A percentile compares a stretch with the other conserved stretches of the same genome.
Evolutionary conservation across 2,888 invertebrate species (phyloP).

Genomic region (Theretra japonica): DNA sequence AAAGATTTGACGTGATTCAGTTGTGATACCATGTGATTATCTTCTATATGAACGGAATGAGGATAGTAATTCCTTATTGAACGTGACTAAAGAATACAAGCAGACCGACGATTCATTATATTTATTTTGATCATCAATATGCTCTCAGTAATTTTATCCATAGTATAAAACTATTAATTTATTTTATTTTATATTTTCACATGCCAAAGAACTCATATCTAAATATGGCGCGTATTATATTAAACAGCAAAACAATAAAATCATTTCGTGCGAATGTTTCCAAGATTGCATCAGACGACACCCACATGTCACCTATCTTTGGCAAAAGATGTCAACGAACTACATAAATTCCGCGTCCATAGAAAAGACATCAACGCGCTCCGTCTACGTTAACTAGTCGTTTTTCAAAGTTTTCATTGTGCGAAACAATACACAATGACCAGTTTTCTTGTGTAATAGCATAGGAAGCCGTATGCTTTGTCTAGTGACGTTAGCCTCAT

Average conservation of each 20-base stretch:
- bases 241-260: background rate
- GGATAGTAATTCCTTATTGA: too few relatives aligned
- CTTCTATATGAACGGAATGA: too few relatives aligned
- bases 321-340: constrained; percentile 5
- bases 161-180: too few relatives aligned
- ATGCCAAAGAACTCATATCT: background rate
- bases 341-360: constrained; percentile 31
- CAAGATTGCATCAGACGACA: background rate
- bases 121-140: too few relatives aligned
- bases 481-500: constrained; percentile 36
- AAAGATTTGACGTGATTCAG: too few relatives aligned
- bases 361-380: constrained; percentile 59
- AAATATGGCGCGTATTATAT: background rate
- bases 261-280: background rate
- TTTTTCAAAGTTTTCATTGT: constrained; percentile 47
- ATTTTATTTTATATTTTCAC: background rate
- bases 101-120: too few relatives aligned
- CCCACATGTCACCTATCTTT: constrained; percentile 7
- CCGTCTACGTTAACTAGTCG: constrained; percentile 38
- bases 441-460: constrained; percentile 48
- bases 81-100: too few relatives aligned
- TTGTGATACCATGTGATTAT: too few relatives aligned
- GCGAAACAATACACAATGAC: constrained; percentile 58
- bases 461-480: constrained; percentile 46
- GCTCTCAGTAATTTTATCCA: too few relatives aligned